Evolutionary conservation across 1,140 invertebrate species (phyloP).

Genomic region (Wasmannia auropunctata): DNA sequence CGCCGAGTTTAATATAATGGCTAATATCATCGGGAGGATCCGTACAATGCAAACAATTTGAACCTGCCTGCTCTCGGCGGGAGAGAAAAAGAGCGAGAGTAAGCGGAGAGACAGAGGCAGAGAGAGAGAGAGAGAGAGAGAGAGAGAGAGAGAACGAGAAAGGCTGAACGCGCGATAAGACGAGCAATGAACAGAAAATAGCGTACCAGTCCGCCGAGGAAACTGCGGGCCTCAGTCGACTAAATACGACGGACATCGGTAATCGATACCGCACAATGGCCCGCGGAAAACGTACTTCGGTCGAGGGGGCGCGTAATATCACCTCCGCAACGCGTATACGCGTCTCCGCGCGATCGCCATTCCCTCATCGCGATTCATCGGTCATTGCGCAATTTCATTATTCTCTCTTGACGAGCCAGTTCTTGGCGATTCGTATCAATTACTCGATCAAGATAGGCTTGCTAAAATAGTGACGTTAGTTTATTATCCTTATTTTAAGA

Average conservation of each 20-base stretch:
- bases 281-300: slow-evolving; percentile 59
- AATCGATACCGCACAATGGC: slow-evolving; percentile 75
- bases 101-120: too few species aligned
- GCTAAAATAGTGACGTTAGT: not conserved
- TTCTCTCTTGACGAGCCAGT: not conserved
- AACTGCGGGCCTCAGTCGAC: slow-evolving; percentile 64
- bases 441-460: not conserved
- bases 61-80: slow-evolving; percentile 56
- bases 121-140: not conserved
- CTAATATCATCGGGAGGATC: slow-evolving; percentile 78
- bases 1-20: slow-evolving; percentile 79
- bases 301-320: slow-evolving; percentile 39
- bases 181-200: slow-evolving; percentile 75
- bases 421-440: slow-evolving; percentile 30
- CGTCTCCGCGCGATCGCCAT: slow-evolving; percentile 38
- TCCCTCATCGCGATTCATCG: slow-evolving; percentile 54
- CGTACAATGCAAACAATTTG: slow-evolving; percentile 80
- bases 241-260: slow-evolving; percentile 75
- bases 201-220: slow-evolving; percentile 55
- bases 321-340: slow-evolving; percentile 32
- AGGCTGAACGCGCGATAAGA: slow-evolving; percentile 67
- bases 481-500: not conserved
- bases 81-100: not conserved
- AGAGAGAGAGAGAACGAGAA: not conserved
- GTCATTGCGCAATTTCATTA: slow-evolving; percentile 35